Base-by-base conservation (phyloP, 2,888 invertebrate genomes). In the Parnassius glacialis region DNA sequence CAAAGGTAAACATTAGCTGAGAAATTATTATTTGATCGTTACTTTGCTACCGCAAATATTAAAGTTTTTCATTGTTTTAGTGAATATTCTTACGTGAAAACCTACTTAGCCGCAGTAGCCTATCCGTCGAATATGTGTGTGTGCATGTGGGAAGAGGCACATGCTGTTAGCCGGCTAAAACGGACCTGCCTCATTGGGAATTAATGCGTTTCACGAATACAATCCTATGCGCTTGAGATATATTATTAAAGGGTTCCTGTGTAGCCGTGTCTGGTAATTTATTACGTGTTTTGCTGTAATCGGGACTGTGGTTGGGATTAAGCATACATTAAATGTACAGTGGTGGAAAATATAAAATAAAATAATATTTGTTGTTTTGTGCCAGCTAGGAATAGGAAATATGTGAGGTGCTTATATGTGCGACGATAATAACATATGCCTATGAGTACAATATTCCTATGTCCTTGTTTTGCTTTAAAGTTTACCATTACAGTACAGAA, bases 141-240 rank as follows among this genome's bases (percentile, higher is more conserved):
- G 48, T 52, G 52, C 41, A 53, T 57, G 64, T 67, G 66, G 63
- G 66, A 69, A 68, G 52, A 52, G 50, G 20, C 67, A 64, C 52
- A 59, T 65, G 64, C 56, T 59, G 51, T 52, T 41, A 12, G 34
- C 44, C 10, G 63, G 43, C 59, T 52, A 68, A 68, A 71, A 64
- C 61, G 68, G 65, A 65, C 57, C 50, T 13, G 57, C 45, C 65
- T 67, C 68, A 67, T 68, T 65, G 62, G 41, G 57, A 66, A 69
- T 71, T 67, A 63, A 71, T 68, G 64, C 53, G 34, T 54, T 50
- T 65, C 62, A 64, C 59, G 66, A 62, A 68, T 65, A 65, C 67
- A 62, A 62, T 66, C 48, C 66, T 64, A 63, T 67, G 65, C 67
- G 54, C 57, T 59, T 48, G 52, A 52, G 52, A 64, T 65, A 43